phyloP scores from a whole-genome alignment of 2,888 invertebrate species.

The Athalia cordata region DNA sequence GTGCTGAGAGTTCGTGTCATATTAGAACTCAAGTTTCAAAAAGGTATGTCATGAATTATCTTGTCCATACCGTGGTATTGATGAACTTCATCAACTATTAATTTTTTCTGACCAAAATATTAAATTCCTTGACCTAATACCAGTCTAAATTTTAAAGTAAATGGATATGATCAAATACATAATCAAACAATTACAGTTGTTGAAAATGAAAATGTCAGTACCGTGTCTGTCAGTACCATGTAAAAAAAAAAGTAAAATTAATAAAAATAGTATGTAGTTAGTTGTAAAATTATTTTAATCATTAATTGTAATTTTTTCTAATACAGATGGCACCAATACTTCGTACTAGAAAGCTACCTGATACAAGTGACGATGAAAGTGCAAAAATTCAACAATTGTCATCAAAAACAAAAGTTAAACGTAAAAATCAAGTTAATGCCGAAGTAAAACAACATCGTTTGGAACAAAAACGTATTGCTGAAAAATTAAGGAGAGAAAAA shows the following conservation, averaged over 20 bases:
- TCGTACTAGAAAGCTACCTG: conserved; percentile 29
- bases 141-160: conserved; percentile 28
- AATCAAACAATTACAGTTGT: conserved; percentile 44
- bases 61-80: conserved; percentile 43
- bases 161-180: conserved; percentile 43
- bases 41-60: conserved; percentile 46
- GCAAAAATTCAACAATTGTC: conserved; percentile 31
- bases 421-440: conserved; percentile 33
- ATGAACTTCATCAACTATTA: conserved; percentile 19
- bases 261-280: conserved; percentile 32
- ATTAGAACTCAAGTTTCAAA: conserved; percentile 36
- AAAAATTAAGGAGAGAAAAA: conserved; percentile 45
- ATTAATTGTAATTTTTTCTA: conserved; percentile 43
- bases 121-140: conserved; percentile 38
- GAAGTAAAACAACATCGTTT: conserved; percentile 37
- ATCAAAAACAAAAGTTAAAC: conserved; percentile 33
- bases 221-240: conserved; percentile 46
- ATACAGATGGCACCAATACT: conserved; percentile 39
- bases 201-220: conserved; percentile 47
- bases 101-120: not conserved
- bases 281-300: conserved; percentile 41
- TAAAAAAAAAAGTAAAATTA: conserved; percentile 15
- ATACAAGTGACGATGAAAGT: conserved; percentile 32
- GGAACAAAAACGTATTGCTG: conserved; percentile 45
- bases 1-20: conserved; percentile 39